phyloP scores from a whole-genome alignment of 1,140 invertebrate genomes.

The Papilio helenus region DNA sequence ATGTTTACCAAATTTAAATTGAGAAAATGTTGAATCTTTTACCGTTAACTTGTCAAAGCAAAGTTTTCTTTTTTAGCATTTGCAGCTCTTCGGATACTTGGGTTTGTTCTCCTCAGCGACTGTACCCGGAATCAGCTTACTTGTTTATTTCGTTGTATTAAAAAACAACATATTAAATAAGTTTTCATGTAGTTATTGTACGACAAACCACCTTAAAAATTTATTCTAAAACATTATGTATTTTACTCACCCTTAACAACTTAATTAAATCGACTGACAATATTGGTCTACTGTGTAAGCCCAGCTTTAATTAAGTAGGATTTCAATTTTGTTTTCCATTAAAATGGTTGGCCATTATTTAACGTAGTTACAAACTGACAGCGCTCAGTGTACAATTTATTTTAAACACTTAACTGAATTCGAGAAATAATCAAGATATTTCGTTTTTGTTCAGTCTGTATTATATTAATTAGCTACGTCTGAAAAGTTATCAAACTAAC shows the following conservation, averaged over 20 bases:
- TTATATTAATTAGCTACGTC: not conserved
- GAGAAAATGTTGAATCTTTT: no score
- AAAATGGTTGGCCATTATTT: constrained; percentile 9
- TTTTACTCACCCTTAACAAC: not conserved
- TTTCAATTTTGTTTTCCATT: constrained; percentile 22
- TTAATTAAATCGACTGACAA: constrained; percentile 8
- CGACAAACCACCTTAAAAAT: not conserved
- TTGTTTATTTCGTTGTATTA: no score
- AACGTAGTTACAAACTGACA: constrained; percentile 10
- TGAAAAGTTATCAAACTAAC: no score
- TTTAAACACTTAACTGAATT: not conserved
- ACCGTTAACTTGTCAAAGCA: no score
- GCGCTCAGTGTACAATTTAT: not conserved
- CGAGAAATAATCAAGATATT: not conserved
- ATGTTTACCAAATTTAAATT: no score
- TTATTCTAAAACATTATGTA: not conserved
- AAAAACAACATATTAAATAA: no score
- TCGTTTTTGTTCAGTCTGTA: not conserved
- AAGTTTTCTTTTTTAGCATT: no score
- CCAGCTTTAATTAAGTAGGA: constrained; percentile 20
- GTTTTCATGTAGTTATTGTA: not conserved
- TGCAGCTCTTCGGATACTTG: no score
- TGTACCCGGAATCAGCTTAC: no score
- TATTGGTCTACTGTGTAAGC: constrained; percentile 7
- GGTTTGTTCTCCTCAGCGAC: no score